Conservation (phyloP, 2,113 vertebrate species). For the Eulacestoma nigropectus region DNA sequence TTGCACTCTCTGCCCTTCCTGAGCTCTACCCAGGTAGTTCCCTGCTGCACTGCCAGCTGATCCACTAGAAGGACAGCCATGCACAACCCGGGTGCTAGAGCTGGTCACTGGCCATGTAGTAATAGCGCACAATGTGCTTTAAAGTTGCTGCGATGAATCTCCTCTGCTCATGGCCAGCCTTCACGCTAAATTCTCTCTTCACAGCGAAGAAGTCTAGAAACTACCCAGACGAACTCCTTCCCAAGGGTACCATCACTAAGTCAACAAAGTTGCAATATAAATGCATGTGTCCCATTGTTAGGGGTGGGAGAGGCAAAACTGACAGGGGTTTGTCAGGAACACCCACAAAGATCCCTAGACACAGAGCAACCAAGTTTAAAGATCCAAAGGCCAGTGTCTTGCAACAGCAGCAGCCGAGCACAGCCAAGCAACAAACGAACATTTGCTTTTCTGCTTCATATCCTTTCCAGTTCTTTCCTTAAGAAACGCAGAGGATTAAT, state of each 20-base stretch:
- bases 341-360: constrained; percentile 49
- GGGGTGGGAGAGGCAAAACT: not conserved
- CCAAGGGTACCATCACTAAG: constrained; percentile 4
- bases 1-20: not conserved
- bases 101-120: not conserved
- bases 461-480: not conserved
- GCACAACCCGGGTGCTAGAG: not conserved
- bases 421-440: not conserved
- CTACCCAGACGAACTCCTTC: not conserved
- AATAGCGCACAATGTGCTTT: not conserved
- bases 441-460: constrained; percentile 25
- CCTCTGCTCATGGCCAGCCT: not conserved
- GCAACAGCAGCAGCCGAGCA: constrained; percentile 2
- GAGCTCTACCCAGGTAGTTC: not conserved
- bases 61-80: not conserved
- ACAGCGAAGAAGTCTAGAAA: not conserved
- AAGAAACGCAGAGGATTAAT: not conserved
- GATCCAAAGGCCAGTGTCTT: not conserved
- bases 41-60: not conserved
- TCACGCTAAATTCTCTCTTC: not conserved
- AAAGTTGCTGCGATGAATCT: not conserved
- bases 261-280: not conserved
- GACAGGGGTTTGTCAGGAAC: not conserved
- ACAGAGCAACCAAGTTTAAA: constrained; percentile 19
- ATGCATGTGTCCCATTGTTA: constrained; percentile 29